Conservation (phyloP, 1,140 invertebrate species). For the Mizuhopecten yessoensis region DNA sequence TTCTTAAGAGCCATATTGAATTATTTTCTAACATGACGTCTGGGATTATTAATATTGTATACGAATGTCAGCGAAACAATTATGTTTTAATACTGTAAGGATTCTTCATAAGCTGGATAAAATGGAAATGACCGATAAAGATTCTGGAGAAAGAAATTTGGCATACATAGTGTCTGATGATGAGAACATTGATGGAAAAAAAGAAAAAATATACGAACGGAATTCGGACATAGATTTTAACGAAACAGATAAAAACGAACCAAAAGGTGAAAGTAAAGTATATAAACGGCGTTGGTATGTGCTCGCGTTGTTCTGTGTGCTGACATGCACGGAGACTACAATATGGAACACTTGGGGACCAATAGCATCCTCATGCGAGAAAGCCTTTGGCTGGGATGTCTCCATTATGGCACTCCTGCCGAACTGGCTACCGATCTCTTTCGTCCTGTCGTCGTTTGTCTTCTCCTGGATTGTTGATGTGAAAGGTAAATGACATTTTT, state of each 20-base stretch:
- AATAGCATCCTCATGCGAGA: conserved; percentile 72
- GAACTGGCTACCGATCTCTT: conserved; percentile 85
- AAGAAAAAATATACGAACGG: neutral
- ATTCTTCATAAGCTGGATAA: neutral
- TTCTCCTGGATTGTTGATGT: conserved; percentile 82
- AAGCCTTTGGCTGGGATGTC: conserved; percentile 84
- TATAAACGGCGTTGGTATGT: conserved; percentile 72
- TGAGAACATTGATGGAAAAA: neutral
- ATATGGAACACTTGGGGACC: conserved; percentile 86
- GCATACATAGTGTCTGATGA: neutral
- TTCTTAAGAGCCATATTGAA: neutral
- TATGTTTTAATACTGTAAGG: too few relatives aligned
- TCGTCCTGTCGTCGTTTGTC: conserved; percentile 83
- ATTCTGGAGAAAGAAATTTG: neutral
- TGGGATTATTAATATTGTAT: neutral
- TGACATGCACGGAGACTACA: conserved; percentile 65
- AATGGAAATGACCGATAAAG: neutral
- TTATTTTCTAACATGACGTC: neutral
- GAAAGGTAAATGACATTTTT: conserved; percentile 70
- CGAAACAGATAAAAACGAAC: neutral
- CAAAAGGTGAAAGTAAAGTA: conserved; percentile 52
- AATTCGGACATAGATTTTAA: neutral
- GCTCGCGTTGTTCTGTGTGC: conserved; percentile 62
- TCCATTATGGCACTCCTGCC: conserved; percentile 83
- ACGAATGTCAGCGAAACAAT: too few relatives aligned